Evolutionary conservation across 2,888 invertebrate species (phyloP).

Genomic region (Enoplolaimus lenunculus): DNA sequence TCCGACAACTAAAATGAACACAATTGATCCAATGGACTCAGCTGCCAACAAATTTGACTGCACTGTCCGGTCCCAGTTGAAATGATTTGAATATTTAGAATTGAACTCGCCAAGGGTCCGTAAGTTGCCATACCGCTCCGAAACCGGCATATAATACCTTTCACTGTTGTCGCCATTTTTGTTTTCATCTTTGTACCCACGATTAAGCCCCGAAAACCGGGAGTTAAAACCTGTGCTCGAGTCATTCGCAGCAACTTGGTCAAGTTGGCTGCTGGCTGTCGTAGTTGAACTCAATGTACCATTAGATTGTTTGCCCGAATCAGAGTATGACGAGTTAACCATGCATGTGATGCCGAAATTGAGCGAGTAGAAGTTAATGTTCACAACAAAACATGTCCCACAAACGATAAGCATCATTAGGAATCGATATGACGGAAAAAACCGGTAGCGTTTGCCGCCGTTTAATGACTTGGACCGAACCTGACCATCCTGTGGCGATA

Average conservation of each 20-base stretch:
- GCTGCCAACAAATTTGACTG: constrained; percentile 8
- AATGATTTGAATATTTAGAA: neutral
- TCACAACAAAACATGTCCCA: neutral
- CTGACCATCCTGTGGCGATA: too few relatives aligned
- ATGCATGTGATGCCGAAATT: constrained; percentile 10
- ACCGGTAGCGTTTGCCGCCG: too few relatives aligned
- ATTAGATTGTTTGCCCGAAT: neutral
- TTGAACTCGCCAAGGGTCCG: too few relatives aligned
- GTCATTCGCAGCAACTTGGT: neutral
- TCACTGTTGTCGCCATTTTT: neutral
- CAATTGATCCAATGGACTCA: neutral
- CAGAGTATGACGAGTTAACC: constrained; percentile 9
- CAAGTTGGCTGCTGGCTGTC: too few relatives aligned
- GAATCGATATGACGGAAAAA: neutral
- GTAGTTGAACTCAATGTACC: neutral
- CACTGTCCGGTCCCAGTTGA: constrained; percentile 2
- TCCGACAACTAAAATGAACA: neutral
- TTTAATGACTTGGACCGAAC: too few relatives aligned
- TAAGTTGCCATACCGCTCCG: too few relatives aligned
- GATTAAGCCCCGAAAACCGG: neutral
- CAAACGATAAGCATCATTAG: neutral
- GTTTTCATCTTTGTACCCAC: neutral
- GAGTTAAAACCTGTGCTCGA: neutral
- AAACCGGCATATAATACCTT: neutral
- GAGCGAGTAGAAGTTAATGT: neutral